Conservation (phyloP, 1,140 invertebrate species). For the Rhysida immarginata region DNA sequence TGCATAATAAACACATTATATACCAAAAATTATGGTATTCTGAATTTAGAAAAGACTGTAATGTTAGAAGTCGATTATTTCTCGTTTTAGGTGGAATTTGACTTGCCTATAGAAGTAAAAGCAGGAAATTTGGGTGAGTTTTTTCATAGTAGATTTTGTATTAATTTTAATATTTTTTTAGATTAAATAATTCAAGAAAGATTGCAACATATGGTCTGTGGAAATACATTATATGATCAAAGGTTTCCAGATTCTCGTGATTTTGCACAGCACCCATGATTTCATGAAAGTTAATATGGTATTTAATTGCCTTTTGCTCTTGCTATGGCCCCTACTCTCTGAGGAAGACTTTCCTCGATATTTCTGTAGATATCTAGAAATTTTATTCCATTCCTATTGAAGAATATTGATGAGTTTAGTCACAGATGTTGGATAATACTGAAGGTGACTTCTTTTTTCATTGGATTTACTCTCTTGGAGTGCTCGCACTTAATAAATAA, state of each 20-base stretch:
- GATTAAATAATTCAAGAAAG: background rate
- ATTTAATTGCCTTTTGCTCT: background rate
- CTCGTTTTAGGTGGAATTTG: constrained; percentile 52
- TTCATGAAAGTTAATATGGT: background rate
- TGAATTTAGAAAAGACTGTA: background rate
- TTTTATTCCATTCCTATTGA: too few relatives aligned
- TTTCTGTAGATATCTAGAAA: too few relatives aligned
- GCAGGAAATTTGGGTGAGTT: constrained; percentile 50
- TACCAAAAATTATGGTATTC: background rate
- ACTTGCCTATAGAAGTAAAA: constrained; percentile 64
- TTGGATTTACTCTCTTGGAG: too few relatives aligned
- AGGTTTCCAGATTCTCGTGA: too few relatives aligned
- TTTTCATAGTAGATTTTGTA: background rate
- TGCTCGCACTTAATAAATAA: too few relatives aligned
- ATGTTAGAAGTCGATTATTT: background rate
- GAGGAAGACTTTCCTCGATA: too few relatives aligned
- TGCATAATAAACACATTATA: background rate
- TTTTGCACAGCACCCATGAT: too few relatives aligned
- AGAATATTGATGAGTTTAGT: too few relatives aligned
- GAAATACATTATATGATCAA: background rate
- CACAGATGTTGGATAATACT: too few relatives aligned
- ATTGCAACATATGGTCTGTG: background rate
- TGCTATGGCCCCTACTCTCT: too few relatives aligned
- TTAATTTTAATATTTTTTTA: background rate
- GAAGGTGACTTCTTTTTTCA: too few relatives aligned